Conservation (phyloP, 2,797 vertebrate species). For the Ptychadena robeensis region DNA sequence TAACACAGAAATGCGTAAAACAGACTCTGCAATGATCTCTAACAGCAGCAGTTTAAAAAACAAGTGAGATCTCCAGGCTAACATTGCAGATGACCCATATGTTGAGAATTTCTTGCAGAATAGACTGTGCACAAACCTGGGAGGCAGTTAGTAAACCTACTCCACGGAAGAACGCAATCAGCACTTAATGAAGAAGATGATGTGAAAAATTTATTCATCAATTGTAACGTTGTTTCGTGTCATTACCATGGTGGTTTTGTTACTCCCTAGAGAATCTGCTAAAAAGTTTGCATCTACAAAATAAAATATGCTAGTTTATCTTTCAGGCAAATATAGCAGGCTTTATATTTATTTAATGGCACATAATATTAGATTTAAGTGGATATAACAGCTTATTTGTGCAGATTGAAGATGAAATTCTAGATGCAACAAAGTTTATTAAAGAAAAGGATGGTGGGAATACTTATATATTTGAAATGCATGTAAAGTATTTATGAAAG, state of each 20-base stretch:
- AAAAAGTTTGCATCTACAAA: not conserved
- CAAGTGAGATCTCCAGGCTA: conserved; percentile 66
- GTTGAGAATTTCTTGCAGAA: conserved; percentile 43
- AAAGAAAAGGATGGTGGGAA: not conserved
- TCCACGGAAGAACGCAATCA: conserved; percentile 9
- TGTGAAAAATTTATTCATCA: conserved; percentile 30
- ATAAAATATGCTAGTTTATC: conserved; percentile 1
- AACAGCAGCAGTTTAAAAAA: conserved; percentile 71
- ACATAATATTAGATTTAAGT: conserved; percentile 14
- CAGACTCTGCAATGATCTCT: conserved; percentile 73
- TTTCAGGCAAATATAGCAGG: conserved; percentile 5
- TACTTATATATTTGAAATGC: not conserved
- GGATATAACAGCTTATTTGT: not conserved
- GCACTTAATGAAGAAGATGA: conserved; percentile 6
- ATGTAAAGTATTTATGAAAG: too few species aligned
- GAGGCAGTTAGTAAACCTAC: conserved; percentile 23
- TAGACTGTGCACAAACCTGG: conserved; percentile 43
- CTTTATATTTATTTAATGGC: conserved; percentile 7
- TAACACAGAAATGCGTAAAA: conserved; percentile 72
- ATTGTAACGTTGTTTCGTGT: conserved; percentile 24
- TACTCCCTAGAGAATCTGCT: conserved; percentile 1
- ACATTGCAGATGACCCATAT: conserved; percentile 58
- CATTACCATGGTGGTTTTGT: not conserved
- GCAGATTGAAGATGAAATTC: not conserved
- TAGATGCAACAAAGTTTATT: too few species aligned